These are phyloP conservation scores for Psephotus haematonotus DNA, from an alignment of 2,113 vertebrate species.

Conservation along the genomic window DNA sequence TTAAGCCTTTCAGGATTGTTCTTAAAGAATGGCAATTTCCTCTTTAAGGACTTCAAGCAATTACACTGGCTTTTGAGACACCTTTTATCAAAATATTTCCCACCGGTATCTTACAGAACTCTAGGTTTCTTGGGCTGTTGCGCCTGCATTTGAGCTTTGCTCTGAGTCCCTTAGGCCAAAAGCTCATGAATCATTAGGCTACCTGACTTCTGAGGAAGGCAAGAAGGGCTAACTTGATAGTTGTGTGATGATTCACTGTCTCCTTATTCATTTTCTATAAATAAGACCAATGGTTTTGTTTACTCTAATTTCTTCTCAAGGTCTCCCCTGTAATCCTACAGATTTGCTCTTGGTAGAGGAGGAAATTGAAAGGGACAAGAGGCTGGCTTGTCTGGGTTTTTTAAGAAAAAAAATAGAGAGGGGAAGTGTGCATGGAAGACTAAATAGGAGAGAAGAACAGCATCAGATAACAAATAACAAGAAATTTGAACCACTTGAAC, in stretches of 20 bases:
- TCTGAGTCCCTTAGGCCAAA: conserved; percentile 62
- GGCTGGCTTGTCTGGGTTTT: background rate
- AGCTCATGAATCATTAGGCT: conserved; percentile 61
- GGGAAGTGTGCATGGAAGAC: background rate
- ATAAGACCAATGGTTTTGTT: conserved; percentile 36
- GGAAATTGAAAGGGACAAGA: conserved; percentile 62
- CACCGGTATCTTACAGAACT: conserved; percentile 26
- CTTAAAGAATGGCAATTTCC: conserved; percentile 33
- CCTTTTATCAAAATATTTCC: conserved; percentile 53
- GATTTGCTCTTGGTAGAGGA: conserved; percentile 48
- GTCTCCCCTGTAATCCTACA: conserved; percentile 51
- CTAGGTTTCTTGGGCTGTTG: background rate
- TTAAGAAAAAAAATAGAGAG: background rate
- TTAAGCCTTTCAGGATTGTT: background rate
- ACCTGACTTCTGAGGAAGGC: conserved; percentile 67
- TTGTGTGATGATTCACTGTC: conserved; percentile 42
- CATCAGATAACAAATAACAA: background rate
- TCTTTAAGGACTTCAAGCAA: conserved; percentile 41
- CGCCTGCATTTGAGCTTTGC: conserved; percentile 66
- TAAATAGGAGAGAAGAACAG: background rate
- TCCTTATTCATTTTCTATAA: conserved; percentile 39
- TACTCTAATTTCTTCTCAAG: conserved; percentile 60
- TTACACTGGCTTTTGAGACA: conserved; percentile 53
- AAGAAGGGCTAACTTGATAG: conserved; percentile 65
- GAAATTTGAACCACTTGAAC: background rate